These are phyloP conservation scores for Andrena praecox DNA, from an alignment of 2,888 invertebrate genomes.

Conservation along the genomic window DNA sequence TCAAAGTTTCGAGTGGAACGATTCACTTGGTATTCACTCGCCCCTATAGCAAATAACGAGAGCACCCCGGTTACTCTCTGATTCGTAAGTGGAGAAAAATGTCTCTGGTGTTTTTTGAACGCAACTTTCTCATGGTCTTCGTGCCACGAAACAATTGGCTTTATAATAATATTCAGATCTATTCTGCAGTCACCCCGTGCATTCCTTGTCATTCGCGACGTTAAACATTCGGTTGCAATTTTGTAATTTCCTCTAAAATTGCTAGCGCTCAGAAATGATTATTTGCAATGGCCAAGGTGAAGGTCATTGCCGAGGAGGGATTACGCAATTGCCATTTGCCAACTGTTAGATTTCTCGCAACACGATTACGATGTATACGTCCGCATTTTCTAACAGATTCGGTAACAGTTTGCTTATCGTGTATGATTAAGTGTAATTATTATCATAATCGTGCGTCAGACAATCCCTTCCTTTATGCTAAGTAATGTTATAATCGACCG, in stretches of 20 bases:
- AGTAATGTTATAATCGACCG: background rate
- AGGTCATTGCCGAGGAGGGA: background rate
- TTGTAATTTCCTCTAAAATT: background rate
- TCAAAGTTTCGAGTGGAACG: background rate
- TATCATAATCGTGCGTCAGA: background rate
- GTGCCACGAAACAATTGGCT: background rate
- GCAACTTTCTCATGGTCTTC: background rate
- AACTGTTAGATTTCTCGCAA: background rate
- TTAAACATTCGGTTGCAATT: background rate
- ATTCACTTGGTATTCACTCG: background rate
- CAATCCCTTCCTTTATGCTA: background rate
- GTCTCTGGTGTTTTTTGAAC: background rate
- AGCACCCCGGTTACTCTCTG: background rate
- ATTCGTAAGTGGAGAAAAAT: background rate
- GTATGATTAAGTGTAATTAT: background rate
- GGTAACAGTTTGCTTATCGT: background rate
- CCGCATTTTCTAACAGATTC: background rate
- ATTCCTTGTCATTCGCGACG: background rate
- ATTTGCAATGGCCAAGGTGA: slow-evolving; percentile 6
- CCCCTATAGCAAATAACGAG: background rate
- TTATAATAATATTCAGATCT: background rate
- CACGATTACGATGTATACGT: background rate
- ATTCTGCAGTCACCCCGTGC: no score
- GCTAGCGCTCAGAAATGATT: background rate
- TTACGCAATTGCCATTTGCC: slow-evolving; percentile 25